Evolutionary conservation across 2,888 invertebrate species (phyloP).

Genomic region (Argyra leucocephala): DNA sequence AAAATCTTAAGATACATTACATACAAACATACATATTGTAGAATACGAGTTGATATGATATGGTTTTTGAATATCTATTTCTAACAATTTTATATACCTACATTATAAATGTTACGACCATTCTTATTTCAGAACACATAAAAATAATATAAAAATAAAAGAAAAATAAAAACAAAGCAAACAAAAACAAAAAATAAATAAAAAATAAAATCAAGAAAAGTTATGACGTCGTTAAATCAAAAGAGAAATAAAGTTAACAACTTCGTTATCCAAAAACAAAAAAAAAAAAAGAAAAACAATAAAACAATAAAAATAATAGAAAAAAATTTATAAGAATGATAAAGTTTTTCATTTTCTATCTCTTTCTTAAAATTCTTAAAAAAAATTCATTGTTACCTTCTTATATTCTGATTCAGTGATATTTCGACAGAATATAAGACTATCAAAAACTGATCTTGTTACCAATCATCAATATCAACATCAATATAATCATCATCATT

Average conservation of each 20-base stretch:
- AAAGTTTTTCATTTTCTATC: not conserved
- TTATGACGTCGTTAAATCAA: conserved; percentile 20
- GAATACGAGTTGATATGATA: no score
- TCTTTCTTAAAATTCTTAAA: no score
- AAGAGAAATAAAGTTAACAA: conserved; percentile 15
- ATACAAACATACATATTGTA: no score
- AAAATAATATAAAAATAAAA: not conserved
- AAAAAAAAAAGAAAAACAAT: no score
- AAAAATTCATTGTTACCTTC: no score
- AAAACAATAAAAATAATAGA: not conserved
- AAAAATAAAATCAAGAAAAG: not conserved
- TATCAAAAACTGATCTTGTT: no score
- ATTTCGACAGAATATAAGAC: no score
- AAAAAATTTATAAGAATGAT: not conserved
- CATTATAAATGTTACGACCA: not conserved
- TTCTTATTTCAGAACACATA: not conserved
- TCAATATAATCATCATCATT: no score
- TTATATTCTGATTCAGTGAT: no score
- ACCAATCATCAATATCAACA: no score
- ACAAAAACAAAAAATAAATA: not conserved
- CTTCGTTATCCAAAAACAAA: not conserved
- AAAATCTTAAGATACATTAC: no score
- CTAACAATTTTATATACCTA: not conserved
- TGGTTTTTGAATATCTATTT: not conserved
- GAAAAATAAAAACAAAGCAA: not conserved